These are phyloP conservation scores for Drosophila obscura DNA, from an alignment of 1,140 invertebrate genomes.

Conservation along the genomic window DNA sequence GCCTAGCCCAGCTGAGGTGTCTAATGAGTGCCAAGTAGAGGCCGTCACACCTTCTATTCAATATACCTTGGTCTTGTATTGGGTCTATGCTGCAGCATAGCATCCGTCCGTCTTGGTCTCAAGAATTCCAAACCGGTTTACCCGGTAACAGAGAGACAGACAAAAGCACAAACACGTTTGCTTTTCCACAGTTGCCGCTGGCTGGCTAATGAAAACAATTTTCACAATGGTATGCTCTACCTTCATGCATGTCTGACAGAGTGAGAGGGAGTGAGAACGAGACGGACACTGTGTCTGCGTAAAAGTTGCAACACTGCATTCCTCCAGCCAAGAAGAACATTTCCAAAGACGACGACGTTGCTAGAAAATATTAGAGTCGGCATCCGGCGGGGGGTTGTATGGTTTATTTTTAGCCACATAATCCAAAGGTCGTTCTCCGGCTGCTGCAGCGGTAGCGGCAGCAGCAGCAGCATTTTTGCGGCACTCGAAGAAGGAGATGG, in stretches of 20 bases:
- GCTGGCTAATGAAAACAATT: conserved; percentile 60
- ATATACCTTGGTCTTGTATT: conserved; percentile 2
- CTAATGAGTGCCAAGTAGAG: too few species aligned
- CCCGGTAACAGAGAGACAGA: conserved; percentile 32
- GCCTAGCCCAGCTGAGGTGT: too few species aligned
- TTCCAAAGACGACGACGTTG: conserved; percentile 21
- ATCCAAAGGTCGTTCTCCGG: conserved; percentile 77
- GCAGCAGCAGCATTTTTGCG: conserved; percentile 57
- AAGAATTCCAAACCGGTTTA: conserved; percentile 75
- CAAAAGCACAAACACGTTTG: conserved; percentile 38
- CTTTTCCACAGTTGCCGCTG: conserved; percentile 27
- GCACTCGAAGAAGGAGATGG: conserved; percentile 14
- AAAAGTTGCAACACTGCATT: conserved; percentile 82
- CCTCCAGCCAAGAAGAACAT: conserved; percentile 53
- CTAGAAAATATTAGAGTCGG: conserved; percentile 75
- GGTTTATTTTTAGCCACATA: conserved; percentile 79
- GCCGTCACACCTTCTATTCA: too few species aligned
- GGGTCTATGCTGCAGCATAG: conserved; percentile 53
- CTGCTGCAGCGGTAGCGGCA: conserved; percentile 28
- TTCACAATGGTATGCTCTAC: conserved; percentile 65
- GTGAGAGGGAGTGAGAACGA: neutral
- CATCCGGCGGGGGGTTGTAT: conserved; percentile 38
- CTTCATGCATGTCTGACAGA: conserved; percentile 1
- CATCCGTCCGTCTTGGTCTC: conserved; percentile 23
- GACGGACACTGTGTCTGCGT: conserved; percentile 9